Evolutionary conservation across 1,140 invertebrate species (phyloP).

Genomic region (Penaeus vannamei): DNA sequence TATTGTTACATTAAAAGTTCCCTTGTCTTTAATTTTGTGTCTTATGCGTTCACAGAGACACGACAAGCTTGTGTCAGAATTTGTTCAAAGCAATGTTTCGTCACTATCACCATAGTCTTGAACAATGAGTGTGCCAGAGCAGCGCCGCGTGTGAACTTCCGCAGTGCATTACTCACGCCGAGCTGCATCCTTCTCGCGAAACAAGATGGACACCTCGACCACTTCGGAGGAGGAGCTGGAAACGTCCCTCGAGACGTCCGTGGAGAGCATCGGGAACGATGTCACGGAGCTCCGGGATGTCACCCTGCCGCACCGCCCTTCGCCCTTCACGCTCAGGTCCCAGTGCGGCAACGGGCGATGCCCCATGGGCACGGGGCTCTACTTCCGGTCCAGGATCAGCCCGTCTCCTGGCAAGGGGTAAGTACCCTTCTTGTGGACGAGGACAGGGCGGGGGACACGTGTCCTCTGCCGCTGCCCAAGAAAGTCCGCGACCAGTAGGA

Average conservation of each 20-base stretch:
- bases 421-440: background rate
- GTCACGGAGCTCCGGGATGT: background rate
- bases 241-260: conserved; percentile 43
- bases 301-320: conserved; percentile 17
- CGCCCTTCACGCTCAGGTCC: conserved; percentile 55
- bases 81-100: too few relatives aligned
- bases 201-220: conserved; percentile 41
- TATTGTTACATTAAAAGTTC: too few relatives aligned
- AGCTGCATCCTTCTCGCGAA: background rate
- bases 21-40: too few relatives aligned
- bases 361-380: conserved; percentile 45
- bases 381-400: conserved; percentile 57
- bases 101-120: too few relatives aligned
- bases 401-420: conserved; percentile 58
- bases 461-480: too few relatives aligned
- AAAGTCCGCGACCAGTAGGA: too few relatives aligned
- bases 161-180: background rate
- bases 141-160: background rate
- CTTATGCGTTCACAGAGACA: too few relatives aligned
- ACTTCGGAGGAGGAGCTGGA: conserved; percentile 47
- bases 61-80: too few relatives aligned
- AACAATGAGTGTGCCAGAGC: too few relatives aligned
- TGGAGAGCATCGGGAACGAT: conserved; percentile 39
- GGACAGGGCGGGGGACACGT: too few relatives aligned
- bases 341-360: conserved; percentile 32